Evolutionary conservation across 1,140 invertebrate genomes (phyloP), one percentile per base, ranked within the genome.

Genomic region (Drosophila bocki): DNA sequence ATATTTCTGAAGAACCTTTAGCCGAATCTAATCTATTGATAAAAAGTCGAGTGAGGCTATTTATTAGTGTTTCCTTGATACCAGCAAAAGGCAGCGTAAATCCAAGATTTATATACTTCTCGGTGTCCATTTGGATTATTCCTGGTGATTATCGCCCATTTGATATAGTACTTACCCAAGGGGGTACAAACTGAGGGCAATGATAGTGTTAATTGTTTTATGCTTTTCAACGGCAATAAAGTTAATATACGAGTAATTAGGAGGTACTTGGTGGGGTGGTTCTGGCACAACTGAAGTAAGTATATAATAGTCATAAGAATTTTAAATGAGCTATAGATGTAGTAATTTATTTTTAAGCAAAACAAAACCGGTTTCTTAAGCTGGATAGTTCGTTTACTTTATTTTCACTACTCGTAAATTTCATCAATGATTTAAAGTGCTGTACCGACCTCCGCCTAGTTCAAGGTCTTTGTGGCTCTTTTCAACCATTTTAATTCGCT

Each of bases 1-100:
- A n/a, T 59, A 44, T 45, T 65, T 42, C 8, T 44, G 7, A 12
- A 37, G 57, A 22, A 58, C 15, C 11, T 71, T 71, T 13, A 11
- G 8, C 11, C 22, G n/a, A 56, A 87, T 87, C 79, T 86, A 76
- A 86, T 86, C 82, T 78, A 15, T 45, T 13, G 82, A 80, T 80
- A 59, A 44, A 15, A 4, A 15, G 13, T 48, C 59, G 58, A 63
- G 48, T 76, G 78, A 17, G 19, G 32, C 22, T 22, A n/a, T 69
- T 56, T 61, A 51, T 61, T 77, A 62, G 45, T 53, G 26, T 57
- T 53, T 44, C 39, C 50, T 51, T 26, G 45, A 56, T 76, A 39
- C 39, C 39, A 60, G 56, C 37, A 32, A 51, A 41, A 35, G 2
- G 44, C n/a, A 32, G 29, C 11, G 39, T n/a, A 71, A 79, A 79